Evolutionary conservation across 1,140 invertebrate species (phyloP), one percentile per base, ranked within the genome.

Genomic region (Sycophaga agraensis): DNA sequence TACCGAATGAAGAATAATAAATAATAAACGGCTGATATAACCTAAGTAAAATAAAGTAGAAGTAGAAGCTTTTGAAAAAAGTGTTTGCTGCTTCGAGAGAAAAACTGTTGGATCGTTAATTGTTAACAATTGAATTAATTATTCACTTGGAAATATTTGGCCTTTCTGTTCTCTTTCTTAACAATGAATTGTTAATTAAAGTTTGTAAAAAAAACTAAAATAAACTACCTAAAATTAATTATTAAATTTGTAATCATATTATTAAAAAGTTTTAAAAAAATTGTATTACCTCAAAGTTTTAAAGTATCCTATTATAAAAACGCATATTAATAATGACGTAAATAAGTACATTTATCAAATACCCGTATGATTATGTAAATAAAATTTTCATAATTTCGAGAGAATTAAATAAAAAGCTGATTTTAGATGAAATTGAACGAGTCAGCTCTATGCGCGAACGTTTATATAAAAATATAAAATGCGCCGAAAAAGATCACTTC

Each of bases 1-100:
- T 59, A 59, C 35, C 21, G 16, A 26, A 49, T 40, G 22, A 39
- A 49, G 35, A 40, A 40, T 40, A 40, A 48, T 57, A 19, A 58
- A 28, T 19, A 28, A 50, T 59, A 59, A 42, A 34, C 16, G n/a
- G 34, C 21, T 48, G 14, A 46, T 61, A 39, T 54, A 54, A 59
- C 21, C 39, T 51, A 11, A 50, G 37, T 22, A 51, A 59, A 59
- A 50, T 59, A 34, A 42, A 11, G 26, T 51, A 59, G 39, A 45
- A 46, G 16, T 61, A 39, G 40, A 61, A 39, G 50, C 40, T 61
- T 53, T 61, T 61, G 12, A 61, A 61, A 56, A 61, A 61, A 61
- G 50, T 55, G 11, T 61, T 48, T 48, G 14, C 35, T 40, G 51
- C 22, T 55, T 55, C 19, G 24, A 19, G 28, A 48, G 43, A 48